phyloP scores from a whole-genome alignment of 1,140 invertebrate species.

The Campoletis sonorensis region DNA sequence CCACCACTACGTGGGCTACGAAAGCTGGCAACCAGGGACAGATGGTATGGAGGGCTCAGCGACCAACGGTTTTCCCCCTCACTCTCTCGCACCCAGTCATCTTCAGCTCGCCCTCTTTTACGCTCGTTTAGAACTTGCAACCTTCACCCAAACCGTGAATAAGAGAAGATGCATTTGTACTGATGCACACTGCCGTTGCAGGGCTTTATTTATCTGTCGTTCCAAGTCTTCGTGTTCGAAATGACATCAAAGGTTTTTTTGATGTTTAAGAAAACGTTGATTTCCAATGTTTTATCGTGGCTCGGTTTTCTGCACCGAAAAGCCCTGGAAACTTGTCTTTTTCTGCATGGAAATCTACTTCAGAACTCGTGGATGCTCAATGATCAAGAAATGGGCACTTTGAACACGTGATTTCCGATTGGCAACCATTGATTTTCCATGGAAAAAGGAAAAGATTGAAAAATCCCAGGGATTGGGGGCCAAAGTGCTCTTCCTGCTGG shows the following conservation, averaged over 20 bases:
- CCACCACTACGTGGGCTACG: slow-evolving; percentile 41
- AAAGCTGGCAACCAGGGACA: slow-evolving; percentile 57
- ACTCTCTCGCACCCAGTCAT: slow-evolving; percentile 2
- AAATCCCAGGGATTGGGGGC: no score
- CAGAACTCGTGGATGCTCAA: no score
- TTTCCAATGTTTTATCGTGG: no score
- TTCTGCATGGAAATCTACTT: no score
- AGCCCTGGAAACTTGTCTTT: no score
- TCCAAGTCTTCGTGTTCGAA: neutral
- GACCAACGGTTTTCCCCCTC: neutral
- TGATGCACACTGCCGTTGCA: neutral
- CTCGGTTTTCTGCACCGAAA: no score
- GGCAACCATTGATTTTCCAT: no score
- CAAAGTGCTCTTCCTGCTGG: neutral
- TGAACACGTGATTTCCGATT: no score
- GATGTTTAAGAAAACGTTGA: no score
- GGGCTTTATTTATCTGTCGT: neutral
- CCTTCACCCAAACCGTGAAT: neutral
- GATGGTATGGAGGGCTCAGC: slow-evolving; percentile 46
- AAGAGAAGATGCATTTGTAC: slow-evolving; percentile 5
- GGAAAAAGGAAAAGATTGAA: no score
- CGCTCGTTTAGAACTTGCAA: slow-evolving; percentile 13
- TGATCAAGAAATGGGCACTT: no score
- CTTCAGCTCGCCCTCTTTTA: slow-evolving; percentile 19
- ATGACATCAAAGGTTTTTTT: neutral